Evolutionary conservation across 1,140 invertebrate genomes (phyloP), one percentile per base, ranked within the genome.

Genomic region (Sitobion miscanthi): DNA sequence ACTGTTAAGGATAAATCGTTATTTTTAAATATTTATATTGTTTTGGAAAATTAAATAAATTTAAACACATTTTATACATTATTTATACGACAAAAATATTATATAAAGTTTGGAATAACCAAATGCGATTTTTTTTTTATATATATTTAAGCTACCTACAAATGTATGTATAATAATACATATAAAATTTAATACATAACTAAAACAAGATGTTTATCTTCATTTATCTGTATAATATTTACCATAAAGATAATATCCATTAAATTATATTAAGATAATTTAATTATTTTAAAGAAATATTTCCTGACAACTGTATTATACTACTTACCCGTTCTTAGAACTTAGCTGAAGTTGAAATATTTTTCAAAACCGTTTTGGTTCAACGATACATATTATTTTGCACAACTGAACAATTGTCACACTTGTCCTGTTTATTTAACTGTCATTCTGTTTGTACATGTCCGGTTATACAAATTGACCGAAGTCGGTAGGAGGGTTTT

Each of bases 351-450:
- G 7, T 35, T 47, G 57, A 91, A 91, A 77, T 21, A n/a, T 77
- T 7, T n/a, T n/a, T 45, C 45, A 91, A 35, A 82, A 49, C 42
- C 21, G 5, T 7, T 21, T 91, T 35, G 25, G 30, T 6, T 82
- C 42, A 82, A 35, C 30, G n/a, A 49, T 49, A 47, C 52, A 49
- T 52, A 85, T 49, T 92, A 92, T 85, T 92, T 92, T 92, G 91
- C 91, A 92, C 91, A 92, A 92, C 91, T 92, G 91, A 92, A 57
- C n/a, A 82, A 35, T 92, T 45, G 90, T 49, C 77, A 83, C 77
- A 38, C 69, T 38, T 54, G 47, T 92, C 35, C 77, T 83, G 69
- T 92, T 92, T 92, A 92, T 82, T 92, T 92, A 92, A 82, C 42
- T 35, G 45, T n/a, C 69, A n/a, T 49, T 83, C 91, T 92, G 83